phyloP scores from a whole-genome alignment of 2,113 vertebrate species.

The Otis tarda region DNA sequence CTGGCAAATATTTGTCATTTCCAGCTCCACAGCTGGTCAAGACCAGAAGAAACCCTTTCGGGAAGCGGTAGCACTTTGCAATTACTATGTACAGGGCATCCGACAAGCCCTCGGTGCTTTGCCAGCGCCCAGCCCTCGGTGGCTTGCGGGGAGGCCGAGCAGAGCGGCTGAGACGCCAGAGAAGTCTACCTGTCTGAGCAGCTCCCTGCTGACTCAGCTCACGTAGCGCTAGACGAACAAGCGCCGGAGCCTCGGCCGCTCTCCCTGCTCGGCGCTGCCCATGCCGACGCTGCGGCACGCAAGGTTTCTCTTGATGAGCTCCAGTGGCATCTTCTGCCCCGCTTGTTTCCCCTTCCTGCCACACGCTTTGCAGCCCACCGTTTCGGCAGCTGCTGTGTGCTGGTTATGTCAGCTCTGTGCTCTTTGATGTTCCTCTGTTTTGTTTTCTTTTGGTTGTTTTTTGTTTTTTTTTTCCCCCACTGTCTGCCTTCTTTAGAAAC shows the following conservation, averaged over 20 bases:
- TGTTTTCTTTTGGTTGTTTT: no score
- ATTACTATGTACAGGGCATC: not conserved
- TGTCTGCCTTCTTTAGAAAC: not conserved
- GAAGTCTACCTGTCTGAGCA: not conserved
- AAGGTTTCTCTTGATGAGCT: not conserved
- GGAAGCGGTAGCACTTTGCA: conserved; percentile 4
- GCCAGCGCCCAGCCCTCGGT: not conserved
- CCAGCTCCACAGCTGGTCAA: not conserved
- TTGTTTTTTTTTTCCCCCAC: not conserved
- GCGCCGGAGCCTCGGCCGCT: not conserved
- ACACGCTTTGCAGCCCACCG: accelerated
- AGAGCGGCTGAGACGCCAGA: not conserved
- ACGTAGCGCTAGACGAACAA: not conserved
- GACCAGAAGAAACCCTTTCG: not conserved
- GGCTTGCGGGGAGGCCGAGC: not conserved
- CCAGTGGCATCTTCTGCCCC: not conserved
- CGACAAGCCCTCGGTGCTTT: not conserved
- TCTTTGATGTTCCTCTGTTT: not conserved
- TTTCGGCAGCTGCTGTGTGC: not conserved
- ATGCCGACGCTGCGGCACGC: not conserved
- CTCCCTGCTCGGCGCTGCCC: not conserved
- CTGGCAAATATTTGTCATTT: conserved; percentile 7
- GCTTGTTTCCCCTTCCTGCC: not conserved
- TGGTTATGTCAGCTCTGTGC: not conserved
- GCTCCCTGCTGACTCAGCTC: not conserved